Percentiles rank a stretch among this genome's conserved stretches.
Conservation (phyloP, 2,888 invertebrate genomes). For the Hydrotaea diabolus region DNA sequence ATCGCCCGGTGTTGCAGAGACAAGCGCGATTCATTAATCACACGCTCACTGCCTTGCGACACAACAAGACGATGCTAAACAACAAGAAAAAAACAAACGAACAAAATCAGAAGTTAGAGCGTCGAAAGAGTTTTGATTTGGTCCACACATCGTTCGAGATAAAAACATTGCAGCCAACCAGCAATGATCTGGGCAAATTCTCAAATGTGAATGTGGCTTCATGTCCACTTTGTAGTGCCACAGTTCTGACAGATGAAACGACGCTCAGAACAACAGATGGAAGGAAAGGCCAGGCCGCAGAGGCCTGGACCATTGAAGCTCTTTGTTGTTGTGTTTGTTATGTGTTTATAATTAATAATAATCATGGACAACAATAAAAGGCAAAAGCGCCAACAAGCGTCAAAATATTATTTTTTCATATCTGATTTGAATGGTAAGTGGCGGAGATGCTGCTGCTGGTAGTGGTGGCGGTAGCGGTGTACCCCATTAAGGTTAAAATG, state of each 20-base stretch:
- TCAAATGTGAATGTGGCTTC: too few relatives aligned
- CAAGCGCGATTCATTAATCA: conserved; percentile 21
- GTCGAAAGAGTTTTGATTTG: conserved; percentile 56
- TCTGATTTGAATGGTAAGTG: conserved; percentile 1
- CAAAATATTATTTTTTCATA: conserved; percentile 45
- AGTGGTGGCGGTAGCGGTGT: too few relatives aligned
- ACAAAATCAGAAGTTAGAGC: conserved; percentile 23
- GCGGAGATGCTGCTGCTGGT: neutral
- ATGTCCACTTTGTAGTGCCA: too few relatives aligned
- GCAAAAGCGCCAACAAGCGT: conserved; percentile 66
- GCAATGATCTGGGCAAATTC: neutral
- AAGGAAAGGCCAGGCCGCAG: neutral
- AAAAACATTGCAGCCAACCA: too few relatives aligned
- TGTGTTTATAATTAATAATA: conserved; percentile 64
- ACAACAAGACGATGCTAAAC: too few relatives aligned
- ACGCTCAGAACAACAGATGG: conserved; percentile 40
- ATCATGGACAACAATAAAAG: conserved; percentile 41
- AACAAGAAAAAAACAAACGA: conserved; percentile 12
- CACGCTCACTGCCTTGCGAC: neutral
- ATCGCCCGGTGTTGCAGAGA: neutral
- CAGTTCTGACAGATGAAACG: too few relatives aligned
- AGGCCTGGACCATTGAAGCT: neutral
- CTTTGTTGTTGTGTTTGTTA: neutral
- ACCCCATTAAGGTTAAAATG: neutral
- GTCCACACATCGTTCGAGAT: conserved; percentile 70